Conservation (phyloP, 2,888 invertebrate species). For the Agrotis clavis region DNA sequence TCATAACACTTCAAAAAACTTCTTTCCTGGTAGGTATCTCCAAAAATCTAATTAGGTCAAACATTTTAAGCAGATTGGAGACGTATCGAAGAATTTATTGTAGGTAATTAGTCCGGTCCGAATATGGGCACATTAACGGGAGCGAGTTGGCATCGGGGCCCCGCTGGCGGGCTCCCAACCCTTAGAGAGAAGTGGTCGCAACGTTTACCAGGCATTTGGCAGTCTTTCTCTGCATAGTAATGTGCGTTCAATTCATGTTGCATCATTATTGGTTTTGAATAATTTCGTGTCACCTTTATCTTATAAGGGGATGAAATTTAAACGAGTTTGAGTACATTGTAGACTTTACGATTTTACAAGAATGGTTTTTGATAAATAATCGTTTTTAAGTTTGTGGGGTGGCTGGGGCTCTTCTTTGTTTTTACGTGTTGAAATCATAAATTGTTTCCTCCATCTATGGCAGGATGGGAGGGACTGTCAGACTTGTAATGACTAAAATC, state of each 20-base stretch:
- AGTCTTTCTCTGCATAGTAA: conserved; percentile 83
- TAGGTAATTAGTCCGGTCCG: conserved; percentile 72
- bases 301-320: background rate
- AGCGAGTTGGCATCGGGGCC: conserved; percentile 75
- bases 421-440: too few species aligned
- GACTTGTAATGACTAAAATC: too few species aligned
- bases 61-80: conserved; percentile 62
- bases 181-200: conserved; percentile 77
- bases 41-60: conserved; percentile 57
- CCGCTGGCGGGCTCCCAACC: conserved; percentile 80
- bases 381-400: background rate
- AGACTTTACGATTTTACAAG: background rate
- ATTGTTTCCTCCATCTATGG: too few species aligned
- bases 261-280: conserved; percentile 73
- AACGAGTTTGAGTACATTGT: background rate
- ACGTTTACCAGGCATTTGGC: conserved; percentile 85
- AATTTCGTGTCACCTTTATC: conserved; percentile 64
- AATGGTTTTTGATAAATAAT: background rate
- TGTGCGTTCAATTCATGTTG: conserved; percentile 77
- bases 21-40: conserved; percentile 13
- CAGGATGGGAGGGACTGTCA: too few species aligned
- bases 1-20: conserved; percentile 30
- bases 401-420: too few species aligned
- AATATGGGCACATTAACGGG: conserved; percentile 75
- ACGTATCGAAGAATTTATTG: conserved; percentile 66